Base-by-base conservation (phyloP, 2,797 vertebrate genomes). In the Danio kyathit region DNA sequence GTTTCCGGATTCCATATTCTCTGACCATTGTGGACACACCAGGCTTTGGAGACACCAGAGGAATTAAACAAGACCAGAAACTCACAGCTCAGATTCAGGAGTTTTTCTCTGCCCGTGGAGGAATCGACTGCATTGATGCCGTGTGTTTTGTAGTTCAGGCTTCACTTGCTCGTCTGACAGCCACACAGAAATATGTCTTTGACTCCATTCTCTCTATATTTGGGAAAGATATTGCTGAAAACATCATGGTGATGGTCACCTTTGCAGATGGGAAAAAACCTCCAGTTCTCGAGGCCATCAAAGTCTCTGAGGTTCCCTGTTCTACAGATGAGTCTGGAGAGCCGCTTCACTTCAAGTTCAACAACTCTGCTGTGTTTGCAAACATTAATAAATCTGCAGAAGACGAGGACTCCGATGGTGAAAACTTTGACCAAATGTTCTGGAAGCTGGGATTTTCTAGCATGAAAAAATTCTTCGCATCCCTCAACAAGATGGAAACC, bases 401-500 rank as follows among this genome's bases (percentile, higher is more conserved):
- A 5, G 83, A 85, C 11, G 86, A 85, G 5, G 84, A 83, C 8
- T 81, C 83, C 0, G 72, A 66, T n/a, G 76, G 66, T 17, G 71
- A 71, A 3, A 78, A 69, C 19, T 88, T 90, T 84, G 85, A 89
- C 61, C 16, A 88, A 80, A 89, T 90, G 84, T 90, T 90, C 82
- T 91, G 90, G 89, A 86, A 90, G 49, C 14, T 90, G 88, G 88
- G 88, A 0, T 6, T 46, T 12, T 85, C 67, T 49, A 88, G 88
- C 61, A 88, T 90, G 88, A 65, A 60, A 5, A 81, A 29, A 43
- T 89, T 90, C 72, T 89, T 89, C 40, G 48, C 14, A 44, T 63
- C 79, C 44, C 76, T 88, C 52, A 3, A 14, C 1, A 76, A 46
- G 49, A 82, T 88, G 67, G 12, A 49, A n/a, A 87, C 88, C 52